Conservation (phyloP, 2,888 invertebrate species). For the Amblyteles armatorius region DNA sequence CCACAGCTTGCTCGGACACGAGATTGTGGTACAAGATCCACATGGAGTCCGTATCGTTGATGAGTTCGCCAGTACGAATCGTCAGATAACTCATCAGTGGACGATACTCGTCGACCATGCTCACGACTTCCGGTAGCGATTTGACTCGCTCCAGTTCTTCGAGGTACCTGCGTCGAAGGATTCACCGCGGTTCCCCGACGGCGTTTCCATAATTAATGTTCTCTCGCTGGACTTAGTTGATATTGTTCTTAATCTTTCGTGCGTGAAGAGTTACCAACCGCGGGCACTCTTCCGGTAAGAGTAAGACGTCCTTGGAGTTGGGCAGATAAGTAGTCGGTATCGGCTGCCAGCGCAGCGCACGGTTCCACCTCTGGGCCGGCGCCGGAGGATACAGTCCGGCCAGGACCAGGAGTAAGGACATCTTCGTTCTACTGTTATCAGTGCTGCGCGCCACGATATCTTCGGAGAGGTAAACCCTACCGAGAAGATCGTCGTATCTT, state of each 20-base stretch:
- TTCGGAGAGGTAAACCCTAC: conserved; percentile 24
- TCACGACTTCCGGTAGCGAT: conserved; percentile 61
- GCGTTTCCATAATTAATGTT: conserved; percentile 86
- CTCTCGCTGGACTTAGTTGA: conserved; percentile 78
- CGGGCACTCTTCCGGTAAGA: conserved; percentile 68
- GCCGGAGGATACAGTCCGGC: conserved; percentile 57
- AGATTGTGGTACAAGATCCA: conserved; percentile 77
- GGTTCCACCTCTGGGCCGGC: conserved; percentile 32
- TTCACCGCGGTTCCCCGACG: conserved; percentile 86
- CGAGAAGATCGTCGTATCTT: conserved; percentile 48
- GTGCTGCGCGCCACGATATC: conserved; percentile 35
- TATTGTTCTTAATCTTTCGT: conserved; percentile 69
- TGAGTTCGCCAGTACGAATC: conserved; percentile 71
- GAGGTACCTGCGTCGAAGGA: conserved; percentile 79
- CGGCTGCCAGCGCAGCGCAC: conserved; percentile 68
- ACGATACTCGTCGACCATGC: conserved; percentile 61
- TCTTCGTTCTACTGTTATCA: conserved; percentile 37
- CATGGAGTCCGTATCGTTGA: conserved; percentile 69
- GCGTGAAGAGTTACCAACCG: conserved; percentile 65
- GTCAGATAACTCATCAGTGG: conserved; percentile 72
- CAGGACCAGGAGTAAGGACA: conserved; percentile 44
- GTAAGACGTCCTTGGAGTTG: conserved; percentile 65
- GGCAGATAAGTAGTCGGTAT: conserved; percentile 55
- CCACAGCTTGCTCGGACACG: conserved; percentile 85
- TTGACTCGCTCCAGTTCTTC: conserved; percentile 71